These are phyloP conservation scores for Istiophorus platypterus DNA, from an alignment of 2,113 vertebrate species.

Conservation along the genomic window DNA sequence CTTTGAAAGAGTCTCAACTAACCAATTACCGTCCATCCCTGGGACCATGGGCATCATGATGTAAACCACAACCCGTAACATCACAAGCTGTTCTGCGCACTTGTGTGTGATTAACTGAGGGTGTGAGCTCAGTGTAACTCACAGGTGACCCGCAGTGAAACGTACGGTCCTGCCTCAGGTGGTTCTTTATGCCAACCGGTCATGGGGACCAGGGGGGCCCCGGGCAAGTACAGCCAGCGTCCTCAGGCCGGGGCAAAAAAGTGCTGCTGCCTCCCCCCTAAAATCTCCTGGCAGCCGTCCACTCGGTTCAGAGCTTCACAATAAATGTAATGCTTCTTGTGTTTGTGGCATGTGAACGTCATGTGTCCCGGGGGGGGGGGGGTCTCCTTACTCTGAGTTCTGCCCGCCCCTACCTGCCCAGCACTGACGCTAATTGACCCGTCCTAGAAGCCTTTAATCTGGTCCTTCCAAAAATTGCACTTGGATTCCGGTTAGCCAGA, in stretches of 20 bases:
- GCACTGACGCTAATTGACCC: background rate
- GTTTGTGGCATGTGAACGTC: slow-evolving; percentile 9
- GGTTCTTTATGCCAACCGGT: slow-evolving; percentile 35
- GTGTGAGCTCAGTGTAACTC: background rate
- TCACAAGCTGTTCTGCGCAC: too few species aligned
- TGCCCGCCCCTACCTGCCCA: background rate
- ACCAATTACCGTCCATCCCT: too few species aligned
- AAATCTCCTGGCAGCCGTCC: slow-evolving; percentile 21
- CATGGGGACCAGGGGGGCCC: slow-evolving; percentile 26
- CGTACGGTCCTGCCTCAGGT: slow-evolving; percentile 40
- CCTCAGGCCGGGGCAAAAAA: slow-evolving; percentile 48
- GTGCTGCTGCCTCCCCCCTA: slow-evolving; percentile 10
- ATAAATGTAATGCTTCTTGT: background rate
- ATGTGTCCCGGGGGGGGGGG: background rate
- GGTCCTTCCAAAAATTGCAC: slow-evolving; percentile 35
- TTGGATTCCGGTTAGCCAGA: slow-evolving; percentile 38
- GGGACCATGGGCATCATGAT: too few species aligned
- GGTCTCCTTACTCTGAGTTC: background rate
- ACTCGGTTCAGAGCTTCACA: slow-evolving; percentile 12
- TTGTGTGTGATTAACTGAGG: background rate
- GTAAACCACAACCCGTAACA: too few species aligned
- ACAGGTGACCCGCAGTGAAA: slow-evolving; percentile 37
- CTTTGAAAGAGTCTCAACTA: too few species aligned
- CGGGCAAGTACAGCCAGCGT: slow-evolving; percentile 41
- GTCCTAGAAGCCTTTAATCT: slow-evolving; percentile 29